Conservation (phyloP, 2,797 vertebrate genomes). For the Poeciliopsis presidionis region DNA sequence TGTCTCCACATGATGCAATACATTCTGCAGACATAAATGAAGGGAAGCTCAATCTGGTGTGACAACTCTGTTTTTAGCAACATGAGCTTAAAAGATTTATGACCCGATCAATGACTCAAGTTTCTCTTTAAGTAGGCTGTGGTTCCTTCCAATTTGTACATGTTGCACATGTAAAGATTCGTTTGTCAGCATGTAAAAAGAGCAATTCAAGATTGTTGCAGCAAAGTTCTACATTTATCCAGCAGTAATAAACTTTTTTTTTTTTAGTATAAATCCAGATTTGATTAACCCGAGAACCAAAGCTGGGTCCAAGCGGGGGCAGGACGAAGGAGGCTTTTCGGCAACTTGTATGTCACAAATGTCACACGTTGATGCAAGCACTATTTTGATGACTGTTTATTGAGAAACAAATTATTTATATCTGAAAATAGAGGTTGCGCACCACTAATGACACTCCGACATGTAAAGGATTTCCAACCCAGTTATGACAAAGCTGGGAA, state of each 20-base stretch:
- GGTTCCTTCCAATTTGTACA: too few relatives aligned
- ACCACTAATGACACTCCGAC: background rate
- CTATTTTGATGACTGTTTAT: background rate
- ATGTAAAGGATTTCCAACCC: background rate
- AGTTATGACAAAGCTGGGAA: background rate
- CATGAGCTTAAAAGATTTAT: background rate
- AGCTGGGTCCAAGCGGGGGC: background rate
- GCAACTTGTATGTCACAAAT: background rate
- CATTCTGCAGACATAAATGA: background rate
- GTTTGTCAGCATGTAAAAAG: background rate
- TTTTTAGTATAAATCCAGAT: background rate
- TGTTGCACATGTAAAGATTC: background rate
- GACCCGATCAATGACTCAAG: background rate
- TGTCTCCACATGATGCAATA: constrained; percentile 3
- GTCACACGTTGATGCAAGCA: background rate
- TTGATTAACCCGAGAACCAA: background rate
- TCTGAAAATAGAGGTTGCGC: background rate
- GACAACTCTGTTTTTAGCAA: constrained; percentile 8
- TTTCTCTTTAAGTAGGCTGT: background rate
- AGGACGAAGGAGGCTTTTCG: background rate
- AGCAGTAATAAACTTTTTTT: background rate
- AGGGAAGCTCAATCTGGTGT: background rate
- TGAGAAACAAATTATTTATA: background rate
- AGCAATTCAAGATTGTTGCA: background rate
- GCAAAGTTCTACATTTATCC: background rate